A percentile compares a stretch with the other conserved stretches of the same genome.
These are phyloP conservation scores for Thamnophis sirtalis DNA, from an alignment of 2,113 vertebrate genomes.

Conservation along the genomic window DNA sequence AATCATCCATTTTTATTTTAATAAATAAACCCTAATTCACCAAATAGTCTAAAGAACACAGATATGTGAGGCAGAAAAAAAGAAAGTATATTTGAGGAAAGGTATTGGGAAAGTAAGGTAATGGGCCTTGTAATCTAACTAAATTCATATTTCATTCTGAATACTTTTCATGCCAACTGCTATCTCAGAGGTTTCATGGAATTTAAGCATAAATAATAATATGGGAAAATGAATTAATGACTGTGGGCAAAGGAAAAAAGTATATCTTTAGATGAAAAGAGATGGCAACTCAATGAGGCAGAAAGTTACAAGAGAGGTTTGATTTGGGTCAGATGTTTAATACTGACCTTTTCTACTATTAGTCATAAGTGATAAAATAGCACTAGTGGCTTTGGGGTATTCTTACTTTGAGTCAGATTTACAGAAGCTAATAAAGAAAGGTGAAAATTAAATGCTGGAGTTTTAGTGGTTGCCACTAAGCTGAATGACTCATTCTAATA, in stretches of 20 bases:
- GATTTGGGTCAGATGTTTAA: slow-evolving; percentile 59
- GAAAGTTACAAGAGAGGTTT: slow-evolving; percentile 55
- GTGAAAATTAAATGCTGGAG: not conserved
- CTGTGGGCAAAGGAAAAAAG: slow-evolving; percentile 43
- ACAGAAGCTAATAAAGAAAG: not conserved
- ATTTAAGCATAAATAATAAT: slow-evolving; percentile 67
- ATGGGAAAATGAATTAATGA: slow-evolving; percentile 44
- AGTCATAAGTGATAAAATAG: slow-evolving; percentile 54
- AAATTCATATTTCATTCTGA: slow-evolving; percentile 51
- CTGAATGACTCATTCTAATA: not conserved
- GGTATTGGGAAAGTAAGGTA: slow-evolving; percentile 18
- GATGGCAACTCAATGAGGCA: slow-evolving; percentile 58
- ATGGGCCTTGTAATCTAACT: slow-evolving; percentile 46
- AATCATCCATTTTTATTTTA: not conserved
- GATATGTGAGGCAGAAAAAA: not conserved
- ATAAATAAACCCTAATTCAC: not conserved
- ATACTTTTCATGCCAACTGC: slow-evolving; percentile 50
- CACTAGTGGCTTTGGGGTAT: not conserved
- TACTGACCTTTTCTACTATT: slow-evolving; percentile 56
- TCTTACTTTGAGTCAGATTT: not conserved
- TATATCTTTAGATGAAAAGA: slow-evolving; percentile 42
- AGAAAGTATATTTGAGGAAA: not conserved
- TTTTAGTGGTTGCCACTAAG: not conserved
- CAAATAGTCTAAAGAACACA: not conserved
- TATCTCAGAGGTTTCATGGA: slow-evolving; percentile 51